A percentile compares a stretch with the other conserved stretches of the same genome.
These are phyloP conservation scores for Villa cingulata DNA, from an alignment of 2,888 invertebrate species.

Conservation along the genomic window DNA sequence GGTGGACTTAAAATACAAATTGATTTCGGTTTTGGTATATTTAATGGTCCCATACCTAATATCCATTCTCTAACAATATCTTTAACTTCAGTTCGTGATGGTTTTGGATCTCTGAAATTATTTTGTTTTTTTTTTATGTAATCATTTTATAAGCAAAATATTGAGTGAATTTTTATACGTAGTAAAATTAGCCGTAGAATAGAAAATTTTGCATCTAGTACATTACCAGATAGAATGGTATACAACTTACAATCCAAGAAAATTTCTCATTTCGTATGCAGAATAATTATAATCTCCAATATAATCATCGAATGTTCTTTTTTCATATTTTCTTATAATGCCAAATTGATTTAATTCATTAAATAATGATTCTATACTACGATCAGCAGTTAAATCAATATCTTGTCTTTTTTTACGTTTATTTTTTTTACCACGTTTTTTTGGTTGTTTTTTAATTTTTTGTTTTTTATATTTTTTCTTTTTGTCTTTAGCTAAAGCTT, in stretches of 20 bases:
- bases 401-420: conserved; percentile 36
- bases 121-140: too few relatives aligned
- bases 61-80: conserved; percentile 40
- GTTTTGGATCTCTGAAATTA: conserved; percentile 28
- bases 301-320: conserved; percentile 43
- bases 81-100: conserved; percentile 42
- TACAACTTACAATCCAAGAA: conserved; percentile 9
- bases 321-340: conserved; percentile 47
- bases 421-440: conserved; percentile 15
- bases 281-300: conserved; percentile 49
- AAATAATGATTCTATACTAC: conserved; percentile 48
- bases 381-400: conserved; percentile 46
- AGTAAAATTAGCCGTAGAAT: too few relatives aligned
- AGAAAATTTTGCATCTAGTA: too few relatives aligned
- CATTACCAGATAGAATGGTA: too few relatives aligned
- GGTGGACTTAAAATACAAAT: conserved; percentile 52
- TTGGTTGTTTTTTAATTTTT: conserved; percentile 20
- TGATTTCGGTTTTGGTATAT: conserved; percentile 39
- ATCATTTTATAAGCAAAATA: too few relatives aligned
- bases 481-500: conserved; percentile 31
- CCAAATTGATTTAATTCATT: conserved; percentile 42
- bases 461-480: conserved; percentile 24
- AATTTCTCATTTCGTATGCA: conserved; percentile 35
- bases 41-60: conserved; percentile 30
- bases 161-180: too few relatives aligned